These are phyloP conservation scores for Geotria australis DNA, from an alignment of 2,797 vertebrate genomes.

Conservation along the genomic window DNA sequence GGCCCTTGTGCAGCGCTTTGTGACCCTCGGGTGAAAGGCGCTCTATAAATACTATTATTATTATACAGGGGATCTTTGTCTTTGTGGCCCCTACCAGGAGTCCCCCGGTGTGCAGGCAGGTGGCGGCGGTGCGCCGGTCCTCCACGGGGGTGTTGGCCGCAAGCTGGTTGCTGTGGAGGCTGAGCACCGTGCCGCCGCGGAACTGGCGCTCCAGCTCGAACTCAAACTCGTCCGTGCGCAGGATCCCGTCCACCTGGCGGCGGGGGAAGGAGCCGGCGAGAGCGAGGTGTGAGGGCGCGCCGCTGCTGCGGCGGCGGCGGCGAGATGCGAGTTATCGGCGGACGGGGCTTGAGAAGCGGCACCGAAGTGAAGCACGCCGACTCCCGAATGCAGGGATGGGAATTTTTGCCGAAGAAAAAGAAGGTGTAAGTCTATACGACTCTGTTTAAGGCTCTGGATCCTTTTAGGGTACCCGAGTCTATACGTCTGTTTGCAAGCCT, in stretches of 20 bases:
- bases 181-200: constrained; percentile 7
- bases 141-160: constrained; percentile 11
- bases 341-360: neutral
- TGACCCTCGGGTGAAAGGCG: no score
- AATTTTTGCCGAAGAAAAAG: neutral
- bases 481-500: no score
- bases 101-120: constrained; percentile 9
- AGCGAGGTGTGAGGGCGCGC: neutral
- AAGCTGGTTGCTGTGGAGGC: constrained; percentile 16
- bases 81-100: constrained; percentile 2
- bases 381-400: neutral
- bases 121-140: constrained; percentile 12
- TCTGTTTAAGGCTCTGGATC: no score
- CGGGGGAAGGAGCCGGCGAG: neutral
- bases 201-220: constrained; percentile 5
- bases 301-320: neutral
- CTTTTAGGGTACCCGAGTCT: no score
- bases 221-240: constrained; percentile 13
- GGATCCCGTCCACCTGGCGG: constrained; percentile 7
- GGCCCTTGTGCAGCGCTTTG: no score
- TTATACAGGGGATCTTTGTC: no score
- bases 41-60: no score
- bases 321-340: neutral
- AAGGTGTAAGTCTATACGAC: no score
- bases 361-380: no score